Conservation (phyloP, 2,888 invertebrate species). For the Boloria euphrosyne region DNA sequence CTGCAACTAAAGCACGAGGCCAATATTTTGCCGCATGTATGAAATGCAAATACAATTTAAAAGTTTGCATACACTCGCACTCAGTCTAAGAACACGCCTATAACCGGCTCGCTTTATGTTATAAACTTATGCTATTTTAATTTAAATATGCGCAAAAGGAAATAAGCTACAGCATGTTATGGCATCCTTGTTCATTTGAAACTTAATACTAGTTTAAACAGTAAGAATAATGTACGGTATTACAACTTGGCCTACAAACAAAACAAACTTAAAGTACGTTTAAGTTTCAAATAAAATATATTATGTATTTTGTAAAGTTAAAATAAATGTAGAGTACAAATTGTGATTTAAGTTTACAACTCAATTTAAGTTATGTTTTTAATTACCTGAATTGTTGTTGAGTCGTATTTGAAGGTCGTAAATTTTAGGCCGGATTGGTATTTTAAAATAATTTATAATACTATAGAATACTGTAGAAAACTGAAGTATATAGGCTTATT, state of each 20-base stretch:
- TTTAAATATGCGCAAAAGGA: constrained; percentile 41
- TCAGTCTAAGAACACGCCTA: constrained; percentile 67
- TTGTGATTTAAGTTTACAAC: too few relatives aligned
- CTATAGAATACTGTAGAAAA: too few relatives aligned
- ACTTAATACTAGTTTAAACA: constrained; percentile 36
- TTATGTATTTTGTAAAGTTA: not conserved
- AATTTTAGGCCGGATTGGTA: too few relatives aligned
- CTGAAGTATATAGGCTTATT: too few relatives aligned
- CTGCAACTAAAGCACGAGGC: constrained; percentile 52
- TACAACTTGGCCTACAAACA: constrained; percentile 31
- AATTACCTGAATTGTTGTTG: too few relatives aligned
- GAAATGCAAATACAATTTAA: constrained; percentile 81
- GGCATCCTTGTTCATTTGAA: constrained; percentile 38
- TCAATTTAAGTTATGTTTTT: too few relatives aligned
- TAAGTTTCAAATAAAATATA: not conserved
- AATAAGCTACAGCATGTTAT: constrained; percentile 42
- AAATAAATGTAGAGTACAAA: not conserved
- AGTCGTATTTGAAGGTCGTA: too few relatives aligned
- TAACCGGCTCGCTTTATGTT: constrained; percentile 48
- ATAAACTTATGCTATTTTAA: constrained; percentile 43
- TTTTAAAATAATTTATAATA: too few relatives aligned
- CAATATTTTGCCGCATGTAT: constrained; percentile 75
- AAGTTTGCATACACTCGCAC: constrained; percentile 77
- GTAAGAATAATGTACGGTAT: constrained; percentile 31
- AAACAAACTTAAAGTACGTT: constrained; percentile 25